Conservation (phyloP, 2,888 invertebrate genomes). For the Eupithecia insigniata region DNA sequence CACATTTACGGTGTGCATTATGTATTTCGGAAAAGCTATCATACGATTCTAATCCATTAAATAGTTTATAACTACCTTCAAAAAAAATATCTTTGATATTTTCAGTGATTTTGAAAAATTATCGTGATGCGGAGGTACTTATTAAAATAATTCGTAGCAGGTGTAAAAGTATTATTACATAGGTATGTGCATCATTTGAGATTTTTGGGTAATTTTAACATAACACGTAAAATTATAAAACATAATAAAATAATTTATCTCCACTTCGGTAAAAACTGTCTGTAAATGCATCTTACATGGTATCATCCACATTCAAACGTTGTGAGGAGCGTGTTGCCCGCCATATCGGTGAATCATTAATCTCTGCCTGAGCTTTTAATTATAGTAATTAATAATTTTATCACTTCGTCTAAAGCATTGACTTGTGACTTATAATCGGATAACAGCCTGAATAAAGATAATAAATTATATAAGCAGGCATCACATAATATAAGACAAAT, state of each 20-base stretch:
- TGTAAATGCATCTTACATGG: conserved; percentile 15
- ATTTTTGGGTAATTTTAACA: not conserved
- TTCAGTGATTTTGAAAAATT: not conserved
- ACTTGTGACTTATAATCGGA: conserved; percentile 16
- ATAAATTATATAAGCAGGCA: too few species aligned
- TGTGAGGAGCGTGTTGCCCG: conserved; percentile 52
- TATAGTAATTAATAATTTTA: conserved; percentile 80
- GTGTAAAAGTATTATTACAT: not conserved
- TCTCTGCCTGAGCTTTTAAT: conserved; percentile 71
- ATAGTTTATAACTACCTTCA: not conserved
- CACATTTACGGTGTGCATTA: not conserved
- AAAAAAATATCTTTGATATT: not conserved
- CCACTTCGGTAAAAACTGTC: not conserved
- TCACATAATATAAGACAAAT: not conserved
- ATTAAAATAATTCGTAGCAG: not conserved
- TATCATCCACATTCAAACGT: conserved; percentile 28
- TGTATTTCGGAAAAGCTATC: not conserved
- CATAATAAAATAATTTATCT: too few species aligned
- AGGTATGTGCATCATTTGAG: not conserved
- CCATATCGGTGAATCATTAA: conserved; percentile 71
- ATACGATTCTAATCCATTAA: not conserved
- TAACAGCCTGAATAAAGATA: not conserved
- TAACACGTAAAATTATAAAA: too few species aligned
- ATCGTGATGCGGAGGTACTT: not conserved
- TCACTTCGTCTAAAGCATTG: conserved; percentile 56